Evolutionary conservation across 1,140 invertebrate species (phyloP), one percentile per base, ranked within the genome.

Genomic region (Pseudomyrmex flavicornis): DNA sequence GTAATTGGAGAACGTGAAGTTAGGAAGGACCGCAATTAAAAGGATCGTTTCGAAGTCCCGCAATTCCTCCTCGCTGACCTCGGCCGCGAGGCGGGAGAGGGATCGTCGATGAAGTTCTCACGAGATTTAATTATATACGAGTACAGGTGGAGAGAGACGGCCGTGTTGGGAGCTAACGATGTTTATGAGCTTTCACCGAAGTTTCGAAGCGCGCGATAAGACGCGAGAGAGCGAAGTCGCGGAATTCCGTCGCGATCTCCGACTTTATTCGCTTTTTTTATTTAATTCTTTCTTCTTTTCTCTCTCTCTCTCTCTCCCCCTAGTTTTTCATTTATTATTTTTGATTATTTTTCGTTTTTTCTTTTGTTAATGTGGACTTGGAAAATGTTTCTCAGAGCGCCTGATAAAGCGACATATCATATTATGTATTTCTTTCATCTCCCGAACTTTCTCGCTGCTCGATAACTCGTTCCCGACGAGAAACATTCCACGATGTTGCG

Each of bases 121-220:
- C 52, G 35, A 22, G 68, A 79, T 73, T 87, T 85, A 88, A 88
- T 88, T 88, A 88, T 75, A 85, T 69, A 88, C 74, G 59, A 66
- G 77, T 66, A 88, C 70, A 82, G 77, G 77, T 83, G 76, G 35
- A 35, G 35, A 35, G 35, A 88, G 77, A 66, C 86, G 83, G 85
- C 82, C 87, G 72, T 35, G 35, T 17, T 68, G 76, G 35, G 35
- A 35, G 58, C 56, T 88, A 88, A 88, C 77, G 86, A 88, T 88
- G 86, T 88, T 88, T 88, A 85, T 86, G 68, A 56, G 87, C 86
- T 85, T 77, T 66, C 83, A 26, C 3, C 12, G 46, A 85, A 88
- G 72, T 88, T 88, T 10, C 50, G 65, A 72, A 82, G 15, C 63
- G 58, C 54, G 65, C 35, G 35, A 35, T 35, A 50, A 54, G 62